Evolutionary conservation across 2,797 vertebrate species (phyloP), one percentile per base, ranked within the genome.

Genomic region (Hypotaenidia okinawae): DNA sequence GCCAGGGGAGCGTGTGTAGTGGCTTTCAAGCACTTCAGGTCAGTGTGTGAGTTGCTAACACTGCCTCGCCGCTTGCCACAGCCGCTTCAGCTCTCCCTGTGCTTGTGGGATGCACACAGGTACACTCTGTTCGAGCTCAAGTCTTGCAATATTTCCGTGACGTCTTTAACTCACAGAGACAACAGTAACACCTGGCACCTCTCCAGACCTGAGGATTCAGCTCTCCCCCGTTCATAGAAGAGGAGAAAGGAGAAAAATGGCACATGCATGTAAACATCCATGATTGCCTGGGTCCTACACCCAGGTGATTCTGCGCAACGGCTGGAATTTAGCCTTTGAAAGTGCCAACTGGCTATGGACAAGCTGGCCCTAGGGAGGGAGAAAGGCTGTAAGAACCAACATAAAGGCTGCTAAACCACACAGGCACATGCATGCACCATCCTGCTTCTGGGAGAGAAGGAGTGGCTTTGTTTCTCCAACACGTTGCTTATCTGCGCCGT

Each of bases 21-120:
- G 75, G 81, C 81, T 93, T 66, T 87, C 41, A 78, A 92, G 78
- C 64, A 47, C 58, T 89, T 39, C 78, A 89, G 95, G 92, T 93
- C 84, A 87, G 59, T 68, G 23, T 58, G 35, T 47, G 64, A 47
- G 49, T 87, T 66, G 88, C 64, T 66, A 68, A 68, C 57, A 14
- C 61, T 57, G 68, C 43, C 49, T 68, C 76, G 24, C 61, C 75
- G 47, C 66, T 59, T 83, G 78, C 51, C 76, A 62, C 0, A 0
- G 62, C 79, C 39, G 11, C 82, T n/a, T 41, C 5, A 47, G 76
- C 62, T 84, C 52, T 66, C 33, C 1, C 5, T 24, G 58, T 0
- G 0, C 0, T 0, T 73, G 84, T 89, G 51, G 54, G 78, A 89
- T 89, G 78, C 55, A 61, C 79, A 49, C 70, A 95, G 92, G 84